A percentile compares a stretch with the other conserved stretches of the same genome.
Evolutionary conservation across 1,140 invertebrate species (phyloP).

Genomic region (Leptinotarsa texana): DNA sequence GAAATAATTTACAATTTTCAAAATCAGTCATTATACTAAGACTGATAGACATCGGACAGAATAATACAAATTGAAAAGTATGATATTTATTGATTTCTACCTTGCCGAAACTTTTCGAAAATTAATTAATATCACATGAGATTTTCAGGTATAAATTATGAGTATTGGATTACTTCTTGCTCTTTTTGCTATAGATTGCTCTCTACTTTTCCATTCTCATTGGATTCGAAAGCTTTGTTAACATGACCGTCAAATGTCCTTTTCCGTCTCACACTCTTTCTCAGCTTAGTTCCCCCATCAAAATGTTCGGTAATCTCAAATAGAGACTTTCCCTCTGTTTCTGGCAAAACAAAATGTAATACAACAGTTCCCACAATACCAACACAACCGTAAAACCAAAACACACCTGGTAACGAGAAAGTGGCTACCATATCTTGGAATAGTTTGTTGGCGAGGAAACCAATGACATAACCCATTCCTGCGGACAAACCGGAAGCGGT

Average conservation of each 20-base stretch:
- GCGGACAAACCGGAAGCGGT: slow-evolving; percentile 69
- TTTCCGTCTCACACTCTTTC: slow-evolving; percentile 34
- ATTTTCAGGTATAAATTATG: too few relatives aligned
- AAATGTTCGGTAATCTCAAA: slow-evolving; percentile 75
- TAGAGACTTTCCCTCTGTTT: slow-evolving; percentile 83
- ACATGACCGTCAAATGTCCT: not conserved
- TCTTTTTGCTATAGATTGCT: not conserved
- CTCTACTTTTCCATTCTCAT: slow-evolving; percentile 9
- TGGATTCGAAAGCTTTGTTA: slow-evolving; percentile 13
- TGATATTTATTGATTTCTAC: too few relatives aligned
- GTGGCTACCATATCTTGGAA: slow-evolving; percentile 67
- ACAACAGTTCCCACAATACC: slow-evolving; percentile 66
- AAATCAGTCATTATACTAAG: too few relatives aligned
- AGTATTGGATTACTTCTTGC: too few relatives aligned
- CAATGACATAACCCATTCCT: slow-evolving; percentile 72
- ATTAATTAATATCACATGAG: too few relatives aligned
- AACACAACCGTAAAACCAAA: slow-evolving; percentile 66
- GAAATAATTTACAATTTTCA: too few relatives aligned
- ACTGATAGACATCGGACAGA: too few relatives aligned
- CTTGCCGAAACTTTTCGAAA: too few relatives aligned
- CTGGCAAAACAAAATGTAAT: slow-evolving; percentile 66
- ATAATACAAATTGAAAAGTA: too few relatives aligned
- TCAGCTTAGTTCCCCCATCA: slow-evolving; percentile 61
- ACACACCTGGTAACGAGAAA: slow-evolving; percentile 69
- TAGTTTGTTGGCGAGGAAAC: slow-evolving; percentile 72